Evolutionary conservation across 2,113 vertebrate genomes (phyloP), one percentile per base, ranked within the genome.

Genomic region (Polypterus senegalus): DNA sequence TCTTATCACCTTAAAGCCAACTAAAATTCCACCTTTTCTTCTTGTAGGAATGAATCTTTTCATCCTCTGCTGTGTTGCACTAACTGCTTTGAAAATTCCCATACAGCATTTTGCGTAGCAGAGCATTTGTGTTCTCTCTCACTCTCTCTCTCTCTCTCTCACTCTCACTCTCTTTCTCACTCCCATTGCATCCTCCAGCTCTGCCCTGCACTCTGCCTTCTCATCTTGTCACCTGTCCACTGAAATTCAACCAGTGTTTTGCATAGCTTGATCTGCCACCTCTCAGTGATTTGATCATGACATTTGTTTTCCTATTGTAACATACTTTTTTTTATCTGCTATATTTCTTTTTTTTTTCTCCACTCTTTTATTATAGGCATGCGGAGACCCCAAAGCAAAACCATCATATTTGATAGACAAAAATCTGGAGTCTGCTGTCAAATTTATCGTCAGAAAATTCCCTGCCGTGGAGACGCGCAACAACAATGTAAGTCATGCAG

Each of bases 391-490:
- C 68, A 98, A 98, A 87, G 96, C 94, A 67, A 98, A 98, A 79
- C 94, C 96, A 67, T 98, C 94, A 45, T 98, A 97, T 74, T 92
- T 98, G 68, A 93, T 98, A 45, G 94, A 98, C 78, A 98, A 97
- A 87, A 98, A 97, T 77, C 75, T 98, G 79, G 96, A 98, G 78
- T 96, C 94, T 54, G 96, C 94, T 5, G 94, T 98, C 76, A 98
- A 98, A 83, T 98, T 98, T 77, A 98, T 98, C 70, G 93, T 97
- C 76, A 88, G 94, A 75, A 98, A 98, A 76, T 98, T 98, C 60
- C 94, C 96, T 47, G 93, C 92, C 47, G 92, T 98, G 70, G 96
- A 98, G 80, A 98, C 96, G 0, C 89, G 94, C 56, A 98, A 98
- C 77, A 98, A 98, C 78, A 98, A 97, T 49, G 96, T 98, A 87